Evolutionary conservation across 2,797 vertebrate genomes (phyloP), one percentile per base, ranked within the genome.

Genomic region (Uromys caudimaculatus): DNA sequence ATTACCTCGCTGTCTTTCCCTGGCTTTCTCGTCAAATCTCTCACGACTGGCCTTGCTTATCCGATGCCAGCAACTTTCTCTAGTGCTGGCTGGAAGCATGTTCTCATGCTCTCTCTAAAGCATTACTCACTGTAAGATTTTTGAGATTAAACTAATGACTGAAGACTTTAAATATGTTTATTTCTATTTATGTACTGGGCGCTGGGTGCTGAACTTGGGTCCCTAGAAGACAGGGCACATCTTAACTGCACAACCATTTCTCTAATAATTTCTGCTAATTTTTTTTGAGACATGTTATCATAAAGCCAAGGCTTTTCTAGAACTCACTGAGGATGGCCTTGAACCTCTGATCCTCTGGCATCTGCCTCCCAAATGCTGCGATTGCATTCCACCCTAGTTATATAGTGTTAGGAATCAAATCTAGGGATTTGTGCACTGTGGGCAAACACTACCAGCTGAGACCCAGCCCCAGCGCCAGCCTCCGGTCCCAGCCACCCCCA

Each of bases 1-100:
- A 1, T 6, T 47, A 1, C 0, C 14, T 0, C 2, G 52, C 17
- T 2, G 0, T 27, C 29, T 1, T 21, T 3, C 0, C 7, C 6
- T 11, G 6, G n/a, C 50, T 3, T 1, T 38, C 16, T 41, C 24
- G 1, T 6, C 38, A n/a, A 29, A 9, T 23, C 47, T 17, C 9
- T 12, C n/a, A 6, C 3, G 35, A 3, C 5, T 3, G 2, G 9
- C 10, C 67, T 64, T n/a, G 10, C 0, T 29, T 32, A 6, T 24
- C 54, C 3, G 62, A 35, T 9, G n/a, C 10, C 19, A 50, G 6
- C 6, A 3, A 1, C 12, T 71, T 14, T 47, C 47, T 83, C 38
- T 35, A 3, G 0, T 4, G 12, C 27, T 56, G 69, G 62, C 35
- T 32, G 56, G 4, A n/a, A 82, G 10, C 41, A 24, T 27, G 62